A percentile compares a stretch with the other conserved stretches of the same genome.
Evolutionary conservation across 2,113 vertebrate species (phyloP).

Genomic region (Ictalurus punctatus): DNA sequence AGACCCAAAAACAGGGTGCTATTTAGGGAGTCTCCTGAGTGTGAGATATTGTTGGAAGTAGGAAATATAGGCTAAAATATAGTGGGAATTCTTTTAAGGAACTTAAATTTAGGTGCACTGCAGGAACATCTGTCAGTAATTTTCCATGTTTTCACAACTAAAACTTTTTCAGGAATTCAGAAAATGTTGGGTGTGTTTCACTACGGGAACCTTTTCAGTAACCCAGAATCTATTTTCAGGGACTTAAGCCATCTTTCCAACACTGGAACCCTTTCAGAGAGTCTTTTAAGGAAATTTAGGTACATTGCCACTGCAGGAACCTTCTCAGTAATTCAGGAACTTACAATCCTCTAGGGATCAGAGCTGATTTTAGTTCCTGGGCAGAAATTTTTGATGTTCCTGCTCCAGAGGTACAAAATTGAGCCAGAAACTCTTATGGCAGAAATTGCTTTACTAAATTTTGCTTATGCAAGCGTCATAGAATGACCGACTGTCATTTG

Average conservation of each 20-base stretch:
- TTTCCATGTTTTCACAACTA: too few relatives aligned
- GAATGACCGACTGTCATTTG: not conserved
- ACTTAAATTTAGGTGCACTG: not conserved
- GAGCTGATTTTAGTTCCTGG: not conserved
- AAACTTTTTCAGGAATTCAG: not conserved
- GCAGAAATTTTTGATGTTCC: not conserved
- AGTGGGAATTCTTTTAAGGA: not conserved
- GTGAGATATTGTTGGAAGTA: not conserved
- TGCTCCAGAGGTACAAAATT: not conserved
- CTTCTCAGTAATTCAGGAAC: not conserved
- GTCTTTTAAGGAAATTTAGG: not conserved
- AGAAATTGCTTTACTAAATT: not conserved
- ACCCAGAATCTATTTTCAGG: not conserved
- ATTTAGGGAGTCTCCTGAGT: not conserved
- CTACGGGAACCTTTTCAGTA: not conserved
- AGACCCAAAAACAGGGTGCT: not conserved
- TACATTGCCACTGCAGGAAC: not conserved
- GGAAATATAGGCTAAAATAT: not conserved
- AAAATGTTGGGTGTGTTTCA: not conserved
- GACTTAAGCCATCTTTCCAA: not conserved
- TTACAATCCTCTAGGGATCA: not conserved
- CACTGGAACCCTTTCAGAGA: not conserved
- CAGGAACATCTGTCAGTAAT: not conserved
- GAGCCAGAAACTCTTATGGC: not conserved
- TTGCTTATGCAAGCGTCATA: not conserved